Conservation (phyloP, 2,113 vertebrate genomes). For the Nipponia nippon region DNA sequence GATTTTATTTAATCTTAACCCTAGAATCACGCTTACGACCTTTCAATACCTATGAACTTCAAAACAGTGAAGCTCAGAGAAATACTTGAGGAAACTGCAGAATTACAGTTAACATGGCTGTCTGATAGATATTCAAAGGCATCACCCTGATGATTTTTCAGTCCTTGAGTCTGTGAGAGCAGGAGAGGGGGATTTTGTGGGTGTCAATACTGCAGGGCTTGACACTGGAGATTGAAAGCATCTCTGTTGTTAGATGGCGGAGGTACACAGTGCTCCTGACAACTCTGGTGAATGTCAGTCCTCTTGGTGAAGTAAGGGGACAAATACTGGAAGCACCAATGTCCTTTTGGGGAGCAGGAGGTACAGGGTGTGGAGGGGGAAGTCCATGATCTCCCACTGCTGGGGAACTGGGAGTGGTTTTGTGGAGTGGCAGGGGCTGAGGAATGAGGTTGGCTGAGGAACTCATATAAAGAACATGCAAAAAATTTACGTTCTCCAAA, state of each 20-base stretch:
- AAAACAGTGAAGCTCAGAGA: neutral
- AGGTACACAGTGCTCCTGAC: neutral
- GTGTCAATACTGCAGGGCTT: neutral
- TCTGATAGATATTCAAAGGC: neutral
- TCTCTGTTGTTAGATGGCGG: neutral
- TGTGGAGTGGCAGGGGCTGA: neutral
- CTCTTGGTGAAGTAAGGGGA: neutral
- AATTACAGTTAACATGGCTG: neutral
- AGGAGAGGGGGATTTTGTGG: neutral
- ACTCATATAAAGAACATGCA: neutral
- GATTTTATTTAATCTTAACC: constrained; percentile 21
- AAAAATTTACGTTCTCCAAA: neutral
- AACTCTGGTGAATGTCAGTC: neutral
- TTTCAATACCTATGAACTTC: neutral
- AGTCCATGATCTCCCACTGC: neutral
- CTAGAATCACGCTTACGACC: neutral
- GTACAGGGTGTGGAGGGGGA: neutral
- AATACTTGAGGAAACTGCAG: neutral
- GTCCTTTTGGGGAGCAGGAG: neutral
- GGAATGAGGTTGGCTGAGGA: neutral
- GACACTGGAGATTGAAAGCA: neutral
- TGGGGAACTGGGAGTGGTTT: neutral
- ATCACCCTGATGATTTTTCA: neutral
- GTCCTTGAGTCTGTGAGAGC: neutral
- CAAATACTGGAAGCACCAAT: neutral